phyloP scores from a whole-genome alignment of 1,140 invertebrate genomes.

The Mesaphorura yosii region DNA sequence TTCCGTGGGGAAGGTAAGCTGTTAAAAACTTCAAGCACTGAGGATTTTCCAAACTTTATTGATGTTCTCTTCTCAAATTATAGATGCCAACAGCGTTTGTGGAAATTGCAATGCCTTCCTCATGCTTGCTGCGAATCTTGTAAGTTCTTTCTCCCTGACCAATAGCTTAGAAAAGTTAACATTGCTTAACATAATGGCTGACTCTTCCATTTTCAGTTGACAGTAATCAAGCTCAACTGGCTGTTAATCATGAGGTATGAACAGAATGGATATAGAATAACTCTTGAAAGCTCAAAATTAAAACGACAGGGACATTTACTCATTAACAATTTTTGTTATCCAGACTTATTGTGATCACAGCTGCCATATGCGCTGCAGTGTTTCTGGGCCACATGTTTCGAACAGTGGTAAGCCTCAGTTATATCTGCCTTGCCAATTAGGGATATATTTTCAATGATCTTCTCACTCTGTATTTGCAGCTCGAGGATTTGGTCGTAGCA shows the following conservation, averaged over 20 bases:
- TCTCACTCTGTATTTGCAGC: background rate
- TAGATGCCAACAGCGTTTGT: constrained; percentile 6
- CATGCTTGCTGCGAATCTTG: constrained; percentile 16
- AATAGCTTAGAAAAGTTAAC: background rate
- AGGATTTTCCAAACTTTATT: no score
- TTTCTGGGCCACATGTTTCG: constrained; percentile 25
- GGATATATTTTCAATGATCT: no score
- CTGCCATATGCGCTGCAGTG: constrained; percentile 16
- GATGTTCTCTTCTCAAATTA: no score
- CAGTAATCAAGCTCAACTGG: background rate
- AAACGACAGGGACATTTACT: no score
- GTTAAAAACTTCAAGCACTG: no score
- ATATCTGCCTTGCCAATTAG: no score
- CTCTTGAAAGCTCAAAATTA: no score
- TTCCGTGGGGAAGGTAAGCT: constrained; percentile 1
- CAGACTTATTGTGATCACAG: constrained; percentile 20
- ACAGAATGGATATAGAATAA: no score
- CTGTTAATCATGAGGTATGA: background rate
- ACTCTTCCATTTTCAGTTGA: background rate
- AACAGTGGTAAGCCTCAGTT: constrained; percentile 18
- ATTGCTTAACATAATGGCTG: background rate
- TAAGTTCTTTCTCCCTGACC: background rate
- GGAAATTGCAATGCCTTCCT: constrained; percentile 9
- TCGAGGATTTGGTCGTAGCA: constrained; percentile 19
- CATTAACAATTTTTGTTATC: background rate